Evolutionary conservation across 2,888 invertebrate species (phyloP).

Genomic region (Leptopterna dolabrata): DNA sequence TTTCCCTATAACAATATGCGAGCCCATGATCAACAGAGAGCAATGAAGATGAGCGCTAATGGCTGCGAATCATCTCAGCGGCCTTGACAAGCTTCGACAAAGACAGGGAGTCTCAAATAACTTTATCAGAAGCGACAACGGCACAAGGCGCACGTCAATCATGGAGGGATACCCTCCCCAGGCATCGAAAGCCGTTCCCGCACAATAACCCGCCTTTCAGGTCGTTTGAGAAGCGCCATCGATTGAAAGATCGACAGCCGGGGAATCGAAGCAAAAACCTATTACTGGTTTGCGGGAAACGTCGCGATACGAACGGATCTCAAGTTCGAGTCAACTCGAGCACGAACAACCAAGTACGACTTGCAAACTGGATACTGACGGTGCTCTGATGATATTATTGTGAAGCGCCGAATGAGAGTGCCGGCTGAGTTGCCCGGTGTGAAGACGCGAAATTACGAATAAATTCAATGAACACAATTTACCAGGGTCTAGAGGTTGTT

Average conservation of each 20-base stretch:
- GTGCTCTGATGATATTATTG: no score
- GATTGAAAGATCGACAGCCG: neutral
- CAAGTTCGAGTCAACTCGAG: neutral
- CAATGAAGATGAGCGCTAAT: neutral
- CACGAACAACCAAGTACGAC: neutral
- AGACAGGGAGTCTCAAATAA: neutral
- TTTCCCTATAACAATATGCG: neutral
- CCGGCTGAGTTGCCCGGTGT: no score
- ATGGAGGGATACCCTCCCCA: neutral
- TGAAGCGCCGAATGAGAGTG: no score
- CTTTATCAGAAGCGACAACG: neutral
- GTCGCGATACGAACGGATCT: neutral
- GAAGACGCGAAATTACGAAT: no score
- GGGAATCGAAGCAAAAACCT: neutral
- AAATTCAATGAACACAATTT: no score
- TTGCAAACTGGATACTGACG: neutral
- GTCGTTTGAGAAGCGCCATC: neutral
- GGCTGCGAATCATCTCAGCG: neutral
- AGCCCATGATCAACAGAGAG: neutral
- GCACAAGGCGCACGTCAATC: constrained; percentile 6
- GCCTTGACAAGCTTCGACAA: neutral
- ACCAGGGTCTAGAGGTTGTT: no score
- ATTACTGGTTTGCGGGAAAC: neutral
- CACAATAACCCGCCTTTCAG: neutral
- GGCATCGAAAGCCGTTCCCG: neutral